Evolutionary conservation across 2,113 vertebrate genomes (phyloP), one percentile per base, ranked within the genome.

Genomic region (Suncus etruscus): DNA sequence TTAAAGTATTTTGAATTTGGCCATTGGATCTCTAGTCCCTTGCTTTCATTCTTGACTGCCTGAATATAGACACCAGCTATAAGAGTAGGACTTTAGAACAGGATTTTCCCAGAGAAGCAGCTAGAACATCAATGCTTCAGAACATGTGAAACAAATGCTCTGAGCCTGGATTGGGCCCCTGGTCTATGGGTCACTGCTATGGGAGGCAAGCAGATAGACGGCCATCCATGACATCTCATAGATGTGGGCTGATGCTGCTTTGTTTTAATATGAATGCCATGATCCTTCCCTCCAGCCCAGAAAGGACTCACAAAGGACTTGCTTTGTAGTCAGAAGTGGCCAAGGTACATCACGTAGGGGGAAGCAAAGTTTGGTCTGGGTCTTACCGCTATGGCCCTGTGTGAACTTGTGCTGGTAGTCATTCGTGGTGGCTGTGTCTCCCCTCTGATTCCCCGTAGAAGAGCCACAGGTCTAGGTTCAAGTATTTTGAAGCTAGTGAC

Each of bases 261-360:
- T 32, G 6, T 14, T 70, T 77, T 14, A 54, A 70, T 12, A 81
- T 76, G 24, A 82, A 73, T 31, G n/a, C 20, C 16, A 14, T 31
- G 48, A 88, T 81, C 91, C 79, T 87, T 78, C 54, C 54, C 18
- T 58, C 15, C 14, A 58, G 4, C 15, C 54, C 3, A 18, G 54
- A 16, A 58, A 58, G 15, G 1, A 14, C 48, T 4, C 48, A 50
- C 54, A 3, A 63, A 79, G 72, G 68, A 83, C 70, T 61, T 3
- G n/a, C 95, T 93, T 88, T 94, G 76, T 70, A 92, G 95, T 69
- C 82, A 86, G 66, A 99, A 96, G 98, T 98, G 11, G 45, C 50
- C 29, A 31, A 63, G 51, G 75, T 4, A 31, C 58, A 0, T 27
- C 39, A 54, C 47, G 3, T 39, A 39, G 39, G 3, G 22, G 78